phyloP scores from a whole-genome alignment of 2,113 vertebrate genomes.

The Bos javanicus region DNA sequence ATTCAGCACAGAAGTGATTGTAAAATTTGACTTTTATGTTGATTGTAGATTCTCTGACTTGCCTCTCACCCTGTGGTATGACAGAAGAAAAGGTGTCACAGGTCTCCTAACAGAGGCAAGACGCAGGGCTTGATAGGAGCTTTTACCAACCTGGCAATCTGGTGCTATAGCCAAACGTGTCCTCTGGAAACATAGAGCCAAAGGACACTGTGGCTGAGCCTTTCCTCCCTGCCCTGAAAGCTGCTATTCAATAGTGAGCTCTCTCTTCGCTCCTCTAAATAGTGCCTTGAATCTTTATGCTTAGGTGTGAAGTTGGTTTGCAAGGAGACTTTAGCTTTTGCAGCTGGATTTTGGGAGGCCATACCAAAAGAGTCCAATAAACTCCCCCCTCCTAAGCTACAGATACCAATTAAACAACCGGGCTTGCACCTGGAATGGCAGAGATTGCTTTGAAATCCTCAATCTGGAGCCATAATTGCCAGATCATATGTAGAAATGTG shows the following conservation, averaged over 20 bases:
- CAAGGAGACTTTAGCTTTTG: constrained; percentile 5
- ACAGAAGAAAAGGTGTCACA: constrained; percentile 53
- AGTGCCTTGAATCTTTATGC: not conserved
- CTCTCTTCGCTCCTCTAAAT: not conserved
- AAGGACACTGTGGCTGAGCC: not conserved
- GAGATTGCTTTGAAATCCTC: constrained; percentile 51
- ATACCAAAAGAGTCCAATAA: constrained; percentile 24
- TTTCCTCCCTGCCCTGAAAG: not conserved
- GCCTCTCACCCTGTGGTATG: not conserved
- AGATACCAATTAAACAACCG: constrained; percentile 42
- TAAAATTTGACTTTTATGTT: constrained; percentile 66
- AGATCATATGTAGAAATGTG: constrained; percentile 56
- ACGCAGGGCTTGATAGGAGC: not conserved
- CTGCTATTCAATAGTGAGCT: not conserved
- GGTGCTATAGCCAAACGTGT: constrained; percentile 44
- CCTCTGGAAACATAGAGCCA: constrained; percentile 1
- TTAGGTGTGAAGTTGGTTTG: constrained; percentile 47
- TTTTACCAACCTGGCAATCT: constrained; percentile 61
- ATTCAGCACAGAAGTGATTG: constrained; percentile 47
- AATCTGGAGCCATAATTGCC: constrained; percentile 12
- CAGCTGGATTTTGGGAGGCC: constrained; percentile 54
- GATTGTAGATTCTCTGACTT: constrained; percentile 46
- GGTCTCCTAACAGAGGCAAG: constrained; percentile 50
- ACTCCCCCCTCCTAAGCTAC: not conserved
- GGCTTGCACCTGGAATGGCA: constrained; percentile 62